Percentiles rank a stretch among this genome's conserved stretches.
These are phyloP conservation scores for Apodemus speciosus DNA, from an alignment of 2,113 vertebrate species.

Conservation along the genomic window DNA sequence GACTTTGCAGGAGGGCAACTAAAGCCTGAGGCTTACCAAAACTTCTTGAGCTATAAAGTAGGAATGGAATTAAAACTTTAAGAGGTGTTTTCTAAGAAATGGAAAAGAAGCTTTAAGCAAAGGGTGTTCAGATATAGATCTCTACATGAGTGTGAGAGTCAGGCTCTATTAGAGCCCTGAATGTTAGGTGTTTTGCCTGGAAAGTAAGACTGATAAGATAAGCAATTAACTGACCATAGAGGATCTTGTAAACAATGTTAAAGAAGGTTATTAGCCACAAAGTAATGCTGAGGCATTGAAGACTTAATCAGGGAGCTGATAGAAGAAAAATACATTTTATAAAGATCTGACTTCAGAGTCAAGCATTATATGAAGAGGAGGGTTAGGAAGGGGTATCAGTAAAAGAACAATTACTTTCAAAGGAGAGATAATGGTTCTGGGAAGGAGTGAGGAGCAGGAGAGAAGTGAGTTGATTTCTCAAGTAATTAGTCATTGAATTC, in stretches of 20 bases:
- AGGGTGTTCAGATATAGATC: not conserved
- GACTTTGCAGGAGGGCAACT: not conserved
- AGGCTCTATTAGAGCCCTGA: not conserved
- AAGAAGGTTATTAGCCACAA: not conserved
- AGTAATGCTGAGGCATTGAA: not conserved
- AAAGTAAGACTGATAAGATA: not conserved
- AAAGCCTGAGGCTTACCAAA: not conserved
- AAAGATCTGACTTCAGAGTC: conserved; percentile 9
- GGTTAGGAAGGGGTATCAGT: not conserved
- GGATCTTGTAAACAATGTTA: not conserved
- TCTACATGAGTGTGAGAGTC: not conserved
- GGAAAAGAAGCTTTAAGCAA: not conserved
- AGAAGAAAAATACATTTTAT: conserved; percentile 18
- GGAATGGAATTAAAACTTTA: not conserved
- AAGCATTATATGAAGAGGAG: not conserved
- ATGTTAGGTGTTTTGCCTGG: not conserved
- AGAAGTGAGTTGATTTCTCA: not conserved
- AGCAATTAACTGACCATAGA: not conserved
- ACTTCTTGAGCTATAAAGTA: not conserved
- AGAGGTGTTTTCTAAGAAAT: not conserved
- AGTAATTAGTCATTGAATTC: not conserved
- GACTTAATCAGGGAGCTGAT: not conserved
- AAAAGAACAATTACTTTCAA: not conserved
- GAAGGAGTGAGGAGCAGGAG: not conserved
- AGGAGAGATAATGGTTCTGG: not conserved